phyloP scores from a whole-genome alignment of 2,113 vertebrate species.

The Pluvianellus socialis region DNA sequence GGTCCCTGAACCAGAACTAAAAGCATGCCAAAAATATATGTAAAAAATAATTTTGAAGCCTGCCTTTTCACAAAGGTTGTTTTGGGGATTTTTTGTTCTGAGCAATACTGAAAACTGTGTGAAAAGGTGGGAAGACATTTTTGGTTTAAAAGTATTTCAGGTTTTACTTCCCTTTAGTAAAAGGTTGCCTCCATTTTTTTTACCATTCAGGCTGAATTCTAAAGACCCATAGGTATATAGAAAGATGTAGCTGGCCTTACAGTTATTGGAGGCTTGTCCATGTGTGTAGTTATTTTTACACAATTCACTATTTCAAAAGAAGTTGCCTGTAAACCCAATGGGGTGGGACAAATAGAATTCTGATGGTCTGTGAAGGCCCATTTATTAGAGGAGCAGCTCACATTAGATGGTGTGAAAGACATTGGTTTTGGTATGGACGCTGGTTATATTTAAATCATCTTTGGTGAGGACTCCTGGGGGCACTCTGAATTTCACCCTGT shows the following conservation, averaged over 20 bases:
- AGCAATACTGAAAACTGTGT: not conserved
- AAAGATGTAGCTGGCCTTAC: not conserved
- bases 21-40: not conserved
- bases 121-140: not conserved
- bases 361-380: not conserved
- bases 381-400: not conserved
- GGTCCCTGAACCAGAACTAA: not conserved
- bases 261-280: not conserved
- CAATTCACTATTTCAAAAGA: not conserved
- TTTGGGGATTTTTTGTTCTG: not conserved
- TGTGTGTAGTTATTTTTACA: not conserved
- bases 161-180: not conserved
- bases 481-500: not conserved
- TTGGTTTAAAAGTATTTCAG: not conserved
- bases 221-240: not conserved
- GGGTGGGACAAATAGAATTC: not conserved
- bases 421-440: not conserved
- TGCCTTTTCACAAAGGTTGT: not conserved
- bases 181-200: not conserved
- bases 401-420: not conserved
- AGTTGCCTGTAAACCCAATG: not conserved
- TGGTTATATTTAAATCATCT: not conserved
- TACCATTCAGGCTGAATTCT: not conserved
- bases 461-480: rapidly evolving
- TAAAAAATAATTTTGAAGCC: not conserved